These are phyloP conservation scores for Oceanodroma tethys DNA, from an alignment of 2,113 vertebrate genomes.

Conservation along the genomic window DNA sequence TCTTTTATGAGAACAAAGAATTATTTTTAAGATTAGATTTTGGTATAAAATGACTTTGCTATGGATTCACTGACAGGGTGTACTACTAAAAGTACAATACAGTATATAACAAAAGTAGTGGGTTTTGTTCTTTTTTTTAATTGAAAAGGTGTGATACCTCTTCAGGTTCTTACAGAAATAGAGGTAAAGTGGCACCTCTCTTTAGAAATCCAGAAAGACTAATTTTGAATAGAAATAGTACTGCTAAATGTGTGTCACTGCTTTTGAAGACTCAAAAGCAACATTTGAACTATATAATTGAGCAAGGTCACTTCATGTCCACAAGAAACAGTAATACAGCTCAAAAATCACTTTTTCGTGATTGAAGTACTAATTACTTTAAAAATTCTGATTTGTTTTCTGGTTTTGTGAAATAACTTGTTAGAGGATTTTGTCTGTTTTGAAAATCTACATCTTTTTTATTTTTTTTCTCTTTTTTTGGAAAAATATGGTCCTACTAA, in stretches of 20 bases:
- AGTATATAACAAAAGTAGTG: not conserved
- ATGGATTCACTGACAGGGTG: not conserved
- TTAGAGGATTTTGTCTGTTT: not conserved
- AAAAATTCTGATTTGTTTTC: not conserved
- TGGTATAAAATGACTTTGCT: not conserved
- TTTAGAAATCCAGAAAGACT: not conserved
- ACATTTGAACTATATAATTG: not conserved
- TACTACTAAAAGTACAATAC: not conserved
- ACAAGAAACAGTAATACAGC: not conserved
- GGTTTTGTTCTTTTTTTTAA: not conserved
- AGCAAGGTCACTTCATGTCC: not conserved
- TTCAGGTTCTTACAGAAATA: not conserved
- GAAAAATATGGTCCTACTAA: not conserved
- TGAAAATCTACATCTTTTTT: not conserved
- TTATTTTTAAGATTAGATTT: conserved; percentile 27
- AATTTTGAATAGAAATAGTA: not conserved
- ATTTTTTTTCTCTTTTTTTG: not conserved
- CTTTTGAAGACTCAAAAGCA: not conserved
- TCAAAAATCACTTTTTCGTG: not conserved
- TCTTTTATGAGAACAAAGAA: not conserved
- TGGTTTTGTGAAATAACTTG: not conserved
- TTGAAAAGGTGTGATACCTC: not conserved
- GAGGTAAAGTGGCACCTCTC: not conserved
- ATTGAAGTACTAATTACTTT: not conserved
- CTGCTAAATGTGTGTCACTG: not conserved